Evolutionary conservation across 1,140 invertebrate genomes (phyloP), one percentile per base, ranked within the genome.

Genomic region (Cyclargus thomasi): DNA sequence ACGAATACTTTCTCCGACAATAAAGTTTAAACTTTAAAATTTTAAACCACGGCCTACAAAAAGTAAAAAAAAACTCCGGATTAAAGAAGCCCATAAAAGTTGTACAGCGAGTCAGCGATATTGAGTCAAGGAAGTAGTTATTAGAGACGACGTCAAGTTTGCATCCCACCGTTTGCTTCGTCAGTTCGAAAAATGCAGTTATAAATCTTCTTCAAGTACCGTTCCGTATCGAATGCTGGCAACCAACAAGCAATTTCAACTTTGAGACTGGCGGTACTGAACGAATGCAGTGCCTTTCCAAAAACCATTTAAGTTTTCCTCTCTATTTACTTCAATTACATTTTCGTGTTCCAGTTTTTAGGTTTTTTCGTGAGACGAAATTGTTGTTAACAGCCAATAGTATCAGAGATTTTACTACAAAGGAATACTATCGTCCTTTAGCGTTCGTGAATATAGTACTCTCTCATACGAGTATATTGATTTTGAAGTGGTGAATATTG

Each of bases 121-220:
- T 59, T 59, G 55, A 59, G 55, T 20, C 55, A 59, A 59, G 55
- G 20, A 59, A 59, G 20, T 59, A 20, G 55, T 20, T 20, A 59
- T 59, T 59, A 21, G 55, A 59, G 55, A 21, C 55, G 10, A 59
- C 55, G 55, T 59, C 6, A 59, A 59, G 55, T 59, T 59, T 59
- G 55, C 55, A 59, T 59, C 20, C 20, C 55, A 59, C 55, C 55
- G 55, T 21, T 59, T 59, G 55, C 55, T 59, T 59, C 55, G 55
- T 59, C 55, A 59, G 55, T 59, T 59, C 55, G 55, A 59, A 59
- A 59, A 59, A 59, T 59, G 55, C 20, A 59, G 55, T 59, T 59
- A 59, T 59, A 59, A 59, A 59, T 59, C 55, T 59, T 59, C 55
- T 59, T 59, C 55, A 59, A 59, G 55, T 59, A 59, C 55, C 55